Evolutionary conservation across 2,797 vertebrate species (phyloP).

Genomic region (Coccyzus lansbergi): DNA sequence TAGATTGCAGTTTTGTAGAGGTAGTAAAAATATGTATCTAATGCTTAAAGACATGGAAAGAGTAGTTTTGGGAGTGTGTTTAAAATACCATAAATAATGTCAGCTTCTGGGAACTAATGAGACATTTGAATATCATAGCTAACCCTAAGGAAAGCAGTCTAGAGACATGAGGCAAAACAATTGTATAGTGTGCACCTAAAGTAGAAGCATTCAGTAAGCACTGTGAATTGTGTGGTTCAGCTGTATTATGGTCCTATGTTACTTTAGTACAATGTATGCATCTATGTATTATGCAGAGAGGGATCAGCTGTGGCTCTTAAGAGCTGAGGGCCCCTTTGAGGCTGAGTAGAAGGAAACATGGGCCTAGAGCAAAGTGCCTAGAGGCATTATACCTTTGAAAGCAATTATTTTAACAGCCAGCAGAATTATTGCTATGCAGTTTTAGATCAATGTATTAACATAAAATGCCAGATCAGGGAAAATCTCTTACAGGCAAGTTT

Average conservation of each 20-base stretch:
- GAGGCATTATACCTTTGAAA: not conserved
- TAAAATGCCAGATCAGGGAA: not conserved
- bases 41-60: not conserved
- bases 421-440: not conserved
- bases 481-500: not conserved
- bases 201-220: not conserved
- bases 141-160: not conserved
- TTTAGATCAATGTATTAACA: not conserved
- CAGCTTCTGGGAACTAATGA: not conserved
- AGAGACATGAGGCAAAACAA: not conserved
- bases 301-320: not conserved
- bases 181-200: not conserved
- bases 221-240: not conserved
- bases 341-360: not conserved
- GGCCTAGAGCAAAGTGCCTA: not conserved
- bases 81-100: not conserved
- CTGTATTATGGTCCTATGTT: fast-evolving
- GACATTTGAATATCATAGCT: not conserved
- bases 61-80: not conserved
- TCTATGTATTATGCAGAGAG: not conserved
- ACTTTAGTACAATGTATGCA: not conserved
- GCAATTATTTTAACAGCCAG: not conserved
- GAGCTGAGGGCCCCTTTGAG: not conserved
- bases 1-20: not conserved
- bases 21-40: not conserved